A percentile compares a stretch with the other conserved stretches of the same genome.
These are phyloP conservation scores for Epizoanthus fatuus DNA, from an alignment of 92 coral and sea anemone genomes.

Conservation along the genomic window DNA sequence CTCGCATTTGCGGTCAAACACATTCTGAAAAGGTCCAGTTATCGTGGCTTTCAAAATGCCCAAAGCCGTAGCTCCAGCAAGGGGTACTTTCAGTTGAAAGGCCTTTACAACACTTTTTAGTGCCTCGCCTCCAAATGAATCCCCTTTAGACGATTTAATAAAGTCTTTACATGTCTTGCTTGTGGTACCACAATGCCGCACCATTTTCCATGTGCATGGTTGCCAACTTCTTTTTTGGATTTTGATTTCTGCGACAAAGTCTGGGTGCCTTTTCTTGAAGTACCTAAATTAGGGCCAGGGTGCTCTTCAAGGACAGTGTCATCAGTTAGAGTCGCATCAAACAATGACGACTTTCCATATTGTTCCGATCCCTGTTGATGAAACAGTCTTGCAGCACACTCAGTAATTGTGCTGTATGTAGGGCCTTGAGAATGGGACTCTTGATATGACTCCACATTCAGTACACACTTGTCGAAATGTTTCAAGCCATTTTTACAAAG, in stretches of 20 bases:
- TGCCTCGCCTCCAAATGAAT: too few species aligned
- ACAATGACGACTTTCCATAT: slow-evolving; percentile 18
- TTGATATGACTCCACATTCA: not conserved
- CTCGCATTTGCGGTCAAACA: slow-evolving; percentile 2
- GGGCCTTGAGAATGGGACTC: not conserved
- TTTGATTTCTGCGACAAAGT: slow-evolving; percentile 2
- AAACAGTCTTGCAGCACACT: slow-evolving; percentile 1
- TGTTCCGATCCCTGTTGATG: slow-evolving; percentile 14
- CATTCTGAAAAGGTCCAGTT: slow-evolving; percentile 35
- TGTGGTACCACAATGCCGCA: not conserved
- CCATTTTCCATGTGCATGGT: slow-evolving; percentile 26
- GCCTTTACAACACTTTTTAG: too few species aligned
- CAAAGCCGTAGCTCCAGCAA: slow-evolving; percentile 16
- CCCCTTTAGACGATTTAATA: not conserved
- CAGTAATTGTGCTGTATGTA: not conserved
- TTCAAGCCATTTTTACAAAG: slow-evolving; percentile 26
- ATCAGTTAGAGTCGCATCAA: not conserved
- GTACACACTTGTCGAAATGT: slow-evolving; percentile 24
- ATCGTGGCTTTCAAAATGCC: slow-evolving; percentile 6
- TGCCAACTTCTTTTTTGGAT: slow-evolving; percentile 4
- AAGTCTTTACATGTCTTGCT: not conserved
- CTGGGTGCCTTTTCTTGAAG: slow-evolving; percentile 27
- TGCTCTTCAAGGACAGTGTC: not conserved
- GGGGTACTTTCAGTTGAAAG: not conserved
- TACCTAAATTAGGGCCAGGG: not conserved